Evolutionary conservation across 2,888 invertebrate genomes (phyloP).

Genomic region (Lepas anatifera): DNA sequence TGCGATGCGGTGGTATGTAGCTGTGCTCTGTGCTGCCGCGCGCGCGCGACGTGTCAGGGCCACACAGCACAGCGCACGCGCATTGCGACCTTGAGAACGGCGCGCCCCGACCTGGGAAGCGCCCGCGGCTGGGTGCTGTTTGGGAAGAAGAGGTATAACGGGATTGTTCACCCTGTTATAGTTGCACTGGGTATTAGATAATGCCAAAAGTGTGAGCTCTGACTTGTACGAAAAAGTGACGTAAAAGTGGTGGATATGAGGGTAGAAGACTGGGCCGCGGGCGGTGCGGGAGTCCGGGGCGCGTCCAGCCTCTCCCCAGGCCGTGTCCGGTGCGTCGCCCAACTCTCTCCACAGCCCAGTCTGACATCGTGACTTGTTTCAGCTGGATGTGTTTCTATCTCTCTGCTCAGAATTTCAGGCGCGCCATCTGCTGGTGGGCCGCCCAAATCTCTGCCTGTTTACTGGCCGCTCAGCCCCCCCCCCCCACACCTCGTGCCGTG

Average conservation of each 20-base stretch:
- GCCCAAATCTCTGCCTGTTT: too few relatives aligned
- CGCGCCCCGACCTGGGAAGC: neutral
- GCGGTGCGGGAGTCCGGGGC: too few relatives aligned
- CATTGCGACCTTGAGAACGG: neutral
- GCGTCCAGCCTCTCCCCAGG: neutral
- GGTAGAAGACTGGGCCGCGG: too few relatives aligned
- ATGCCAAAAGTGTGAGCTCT: too few relatives aligned
- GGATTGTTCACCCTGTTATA: too few relatives aligned
- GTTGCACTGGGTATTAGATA: too few relatives aligned
- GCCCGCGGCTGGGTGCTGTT: neutral
- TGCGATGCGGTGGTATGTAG: slow-evolving; percentile 18
- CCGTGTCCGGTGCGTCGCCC: neutral
- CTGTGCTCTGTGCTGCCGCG: too few relatives aligned
- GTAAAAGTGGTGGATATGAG: too few relatives aligned
- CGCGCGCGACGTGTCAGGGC: neutral
- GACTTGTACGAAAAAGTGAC: too few relatives aligned
- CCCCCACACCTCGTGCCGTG: too few relatives aligned
- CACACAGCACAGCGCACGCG: neutral
- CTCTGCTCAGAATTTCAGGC: neutral
- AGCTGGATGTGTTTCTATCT: slow-evolving; percentile 6
- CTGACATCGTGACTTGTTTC: neutral
- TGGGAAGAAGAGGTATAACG: too few relatives aligned
- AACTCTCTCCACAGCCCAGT: slow-evolving; percentile 1
- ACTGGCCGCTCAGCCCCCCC: too few relatives aligned
- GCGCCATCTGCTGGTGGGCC: neutral